Evolutionary conservation across 2,888 invertebrate species (phyloP).

Genomic region (Epinotia demarniana): DNA sequence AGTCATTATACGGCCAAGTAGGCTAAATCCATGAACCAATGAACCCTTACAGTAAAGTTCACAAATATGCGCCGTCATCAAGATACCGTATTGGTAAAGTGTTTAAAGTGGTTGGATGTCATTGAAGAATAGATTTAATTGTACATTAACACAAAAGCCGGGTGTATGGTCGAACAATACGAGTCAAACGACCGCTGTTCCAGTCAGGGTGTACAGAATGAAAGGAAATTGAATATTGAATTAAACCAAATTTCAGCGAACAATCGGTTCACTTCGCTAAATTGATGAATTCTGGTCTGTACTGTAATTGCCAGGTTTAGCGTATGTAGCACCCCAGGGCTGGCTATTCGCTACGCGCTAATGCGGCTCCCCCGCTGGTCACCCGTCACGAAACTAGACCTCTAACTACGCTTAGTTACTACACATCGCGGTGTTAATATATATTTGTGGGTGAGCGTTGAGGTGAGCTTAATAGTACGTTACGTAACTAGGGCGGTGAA

Average conservation of each 20-base stretch:
- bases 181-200: neutral
- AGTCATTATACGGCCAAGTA: neutral
- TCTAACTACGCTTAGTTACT: too few relatives aligned
- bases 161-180: neutral
- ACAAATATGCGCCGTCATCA: slow-evolving; percentile 12
- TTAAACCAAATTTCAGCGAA: neutral
- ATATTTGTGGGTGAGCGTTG: too few relatives aligned
- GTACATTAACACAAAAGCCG: neutral
- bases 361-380: too few relatives aligned
- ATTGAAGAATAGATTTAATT: slow-evolving; percentile 5
- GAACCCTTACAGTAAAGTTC: slow-evolving; percentile 5
- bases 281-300: neutral
- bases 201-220: neutral
- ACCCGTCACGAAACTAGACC: too few relatives aligned
- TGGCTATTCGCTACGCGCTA: too few relatives aligned
- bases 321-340: too few relatives aligned
- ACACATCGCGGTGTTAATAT: too few relatives aligned
- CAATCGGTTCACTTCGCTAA: neutral
- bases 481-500: too few relatives aligned
- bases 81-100: slow-evolving; percentile 9
- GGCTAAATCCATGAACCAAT: slow-evolving; percentile 12
- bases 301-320: too few relatives aligned
- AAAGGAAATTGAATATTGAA: neutral
- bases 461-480: too few relatives aligned
- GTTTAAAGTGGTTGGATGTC: neutral